Evolutionary conservation across 2,113 vertebrate genomes (phyloP), one percentile per base, ranked within the genome.

Genomic region (Cathartes aura): DNA sequence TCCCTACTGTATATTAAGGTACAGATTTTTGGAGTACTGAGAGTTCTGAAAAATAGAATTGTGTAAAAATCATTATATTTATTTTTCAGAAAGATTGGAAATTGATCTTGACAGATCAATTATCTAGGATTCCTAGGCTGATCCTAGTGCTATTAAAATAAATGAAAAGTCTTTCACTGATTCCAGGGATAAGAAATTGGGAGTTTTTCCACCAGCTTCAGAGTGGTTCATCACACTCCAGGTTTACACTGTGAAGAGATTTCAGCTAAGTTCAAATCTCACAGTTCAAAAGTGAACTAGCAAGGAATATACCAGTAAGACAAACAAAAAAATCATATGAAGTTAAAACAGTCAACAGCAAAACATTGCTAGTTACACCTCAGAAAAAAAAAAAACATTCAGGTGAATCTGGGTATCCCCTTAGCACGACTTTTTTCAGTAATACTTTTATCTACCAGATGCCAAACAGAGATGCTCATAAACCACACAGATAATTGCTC

Each of bases 21-120:
- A 95, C 40, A 75, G 78, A 47, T 72, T 90, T 94, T 87, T 58
- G 5, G 48, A 81, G 60, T 50, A 71, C 68, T 66, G 47, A 85
- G 48, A 82, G n/a, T 79, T 94, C 56, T 67, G 52, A 90, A 55
- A 58, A 91, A 72, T 8, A 72, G 73, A 94, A 75, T 55, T 84
- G 66, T 53, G 66, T 72, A 91, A 95, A 95, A 90, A 89, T 92
- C 70, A 76, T 95, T 96, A 80, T 76, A 94, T 96, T 95, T 93
- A 66, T 93, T 93, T 97, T 94, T 91, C 83, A 94, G 87, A 84
- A 87, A 95, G 87, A 96, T 3, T 94, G 92, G 84, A 96, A 97
- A 96, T 95, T 93, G 84, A 95, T 97, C 87, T 93, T 93, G 87
- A 93, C 73, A 89, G 87, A 91, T 85, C 92, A 94, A 91, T 97